A percentile compares a stretch with the other conserved stretches of the same genome.
phyloP scores from a whole-genome alignment of 2,888 invertebrate species.

The Melangyna quadrimaculata region DNA sequence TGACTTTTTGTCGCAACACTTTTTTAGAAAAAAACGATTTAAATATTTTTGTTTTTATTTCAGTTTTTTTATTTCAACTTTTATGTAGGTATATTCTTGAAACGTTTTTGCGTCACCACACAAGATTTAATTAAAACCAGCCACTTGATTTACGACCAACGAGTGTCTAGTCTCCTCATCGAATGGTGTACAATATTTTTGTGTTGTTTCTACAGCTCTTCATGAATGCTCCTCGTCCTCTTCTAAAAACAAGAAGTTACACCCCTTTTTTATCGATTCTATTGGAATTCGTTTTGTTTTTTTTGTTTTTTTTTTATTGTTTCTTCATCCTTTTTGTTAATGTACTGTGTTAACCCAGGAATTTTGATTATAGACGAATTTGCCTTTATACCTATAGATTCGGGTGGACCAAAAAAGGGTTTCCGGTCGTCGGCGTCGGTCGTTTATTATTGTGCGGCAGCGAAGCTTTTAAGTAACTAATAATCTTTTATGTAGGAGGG shows the following conservation, averaged over 20 bases:
- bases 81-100: conserved; percentile 47
- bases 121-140: conserved; percentile 82
- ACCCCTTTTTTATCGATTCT: conserved; percentile 66
- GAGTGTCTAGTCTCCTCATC: conserved; percentile 73
- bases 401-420: conserved; percentile 15
- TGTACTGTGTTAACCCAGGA: conserved; percentile 58
- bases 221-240: background rate
- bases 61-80: background rate
- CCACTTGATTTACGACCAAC: conserved; percentile 81
- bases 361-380: conserved; percentile 53
- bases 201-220: background rate
- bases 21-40: background rate
- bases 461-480: conserved; percentile 56
- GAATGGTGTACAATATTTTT: conserved; percentile 5
- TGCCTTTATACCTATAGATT: background rate
- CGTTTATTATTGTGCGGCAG: conserved; percentile 50
- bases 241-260: background rate
- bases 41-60: background rate
- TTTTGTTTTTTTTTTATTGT: conserved; percentile 7
- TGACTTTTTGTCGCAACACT: no score
- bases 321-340: conserved; percentile 28
- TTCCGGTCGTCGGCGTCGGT: background rate
- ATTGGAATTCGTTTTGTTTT: conserved; percentile 60
- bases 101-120: conserved; percentile 76
- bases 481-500: conserved; percentile 59